Percentiles rank a stretch among this genome's conserved stretches.
These are phyloP conservation scores for Trichonephila clavata DNA, from an alignment of 1,140 invertebrate species.

Conservation along the genomic window DNA sequence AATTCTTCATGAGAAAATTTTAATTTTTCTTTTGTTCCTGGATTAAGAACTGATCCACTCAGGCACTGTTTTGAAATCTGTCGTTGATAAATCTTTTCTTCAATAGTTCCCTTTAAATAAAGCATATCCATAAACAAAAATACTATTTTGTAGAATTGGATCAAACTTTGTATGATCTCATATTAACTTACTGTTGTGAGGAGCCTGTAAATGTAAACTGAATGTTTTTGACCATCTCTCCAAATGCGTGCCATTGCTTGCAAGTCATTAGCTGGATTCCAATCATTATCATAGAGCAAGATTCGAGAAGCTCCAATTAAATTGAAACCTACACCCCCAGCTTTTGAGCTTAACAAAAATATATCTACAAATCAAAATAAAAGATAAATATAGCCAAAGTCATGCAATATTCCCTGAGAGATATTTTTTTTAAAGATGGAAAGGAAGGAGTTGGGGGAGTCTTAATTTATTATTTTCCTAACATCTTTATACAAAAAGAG, in stretches of 20 bases:
- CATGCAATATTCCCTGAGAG: too few species aligned
- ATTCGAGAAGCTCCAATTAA: constrained; percentile 94
- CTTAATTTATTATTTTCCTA: too few species aligned
- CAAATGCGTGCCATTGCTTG: constrained; percentile 99
- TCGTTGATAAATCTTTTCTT: constrained; percentile 99
- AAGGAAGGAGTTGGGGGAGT: too few species aligned
- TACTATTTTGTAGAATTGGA: not conserved
- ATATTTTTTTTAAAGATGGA: too few species aligned
- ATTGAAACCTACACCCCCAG: constrained; percentile 96
- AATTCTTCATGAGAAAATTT: constrained; percentile 97
- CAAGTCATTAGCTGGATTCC: constrained; percentile 99
- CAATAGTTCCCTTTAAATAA: constrained; percentile 88
- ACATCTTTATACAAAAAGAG: too few species aligned
- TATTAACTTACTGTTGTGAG: constrained; percentile 83
- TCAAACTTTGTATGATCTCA: not conserved
- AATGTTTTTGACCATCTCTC: constrained; percentile 99
- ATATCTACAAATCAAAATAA: constrained; percentile 83
- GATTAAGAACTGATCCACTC: constrained; percentile 97
- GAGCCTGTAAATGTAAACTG: constrained; percentile 96
- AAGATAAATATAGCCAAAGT: not conserved
- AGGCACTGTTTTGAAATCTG: constrained; percentile 99
- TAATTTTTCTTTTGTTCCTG: constrained; percentile 96
- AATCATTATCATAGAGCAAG: constrained; percentile 99
- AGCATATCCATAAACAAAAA: too few species aligned
- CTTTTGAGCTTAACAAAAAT: constrained; percentile 99